Base-by-base conservation (phyloP, 2,113 vertebrate genomes). In the Otolemur garnettii region DNA sequence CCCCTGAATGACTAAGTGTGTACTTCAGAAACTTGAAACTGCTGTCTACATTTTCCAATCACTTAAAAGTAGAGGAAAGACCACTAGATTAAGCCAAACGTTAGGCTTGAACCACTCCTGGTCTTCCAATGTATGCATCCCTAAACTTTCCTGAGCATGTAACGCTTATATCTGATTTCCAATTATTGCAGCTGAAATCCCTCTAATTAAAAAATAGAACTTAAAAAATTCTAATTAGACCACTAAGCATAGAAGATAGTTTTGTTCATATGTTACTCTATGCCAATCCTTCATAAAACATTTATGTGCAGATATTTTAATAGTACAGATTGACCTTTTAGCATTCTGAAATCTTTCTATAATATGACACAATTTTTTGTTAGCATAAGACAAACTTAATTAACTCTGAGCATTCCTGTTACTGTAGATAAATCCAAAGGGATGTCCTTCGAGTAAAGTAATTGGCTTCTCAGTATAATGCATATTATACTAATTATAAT, bases 351-450 rank as follows among this genome's bases (percentile, higher is more conserved):
- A 93, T 90, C 93, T 94, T 91, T 83, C 71, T 72, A 78, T 96
- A 95, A 84, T 96, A 80, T 87, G 75, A 93, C 89, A 96, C 55
- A 93, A 68, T 93, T 97, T 97, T 88, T 95, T 95, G 91, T 96
- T 96, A 97, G 88, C 79, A 78, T 95, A 95, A 95, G 72, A 91
- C 96, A 96, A 96, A 95, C 85, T 96, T 97, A 97, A 97, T 97
- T 97, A 97, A 97, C 96, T 97, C 82, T 74, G 89, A 94, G 55
- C 75, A 95, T 89, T 97, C 80, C 91, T 96, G 93, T 96, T 97
- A 93, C 93, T 97, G 97, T 77, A 96, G 96, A 96, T 97, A 96
- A 97, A 97, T 91, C 79, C 93, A 95, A 35, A 33, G 86, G 94
- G 84, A 42, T 72, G 55, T 91, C 96, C 86, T 97, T 83, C 75